These are phyloP conservation scores for Lepilemur septentrionalis DNA, from an alignment of 2,797 vertebrate species.

Conservation along the genomic window DNA sequence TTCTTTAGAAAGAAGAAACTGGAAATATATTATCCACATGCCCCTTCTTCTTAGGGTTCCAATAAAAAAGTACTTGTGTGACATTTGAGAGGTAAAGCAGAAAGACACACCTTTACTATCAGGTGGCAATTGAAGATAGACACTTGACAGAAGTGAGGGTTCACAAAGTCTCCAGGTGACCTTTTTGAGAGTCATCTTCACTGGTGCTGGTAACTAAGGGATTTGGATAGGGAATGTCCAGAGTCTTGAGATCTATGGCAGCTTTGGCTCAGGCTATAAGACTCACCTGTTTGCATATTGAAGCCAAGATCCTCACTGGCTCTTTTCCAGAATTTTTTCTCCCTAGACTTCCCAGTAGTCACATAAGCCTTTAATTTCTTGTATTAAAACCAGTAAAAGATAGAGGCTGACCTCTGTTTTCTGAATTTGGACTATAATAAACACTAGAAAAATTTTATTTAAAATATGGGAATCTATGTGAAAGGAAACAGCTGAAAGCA, in stretches of 20 bases:
- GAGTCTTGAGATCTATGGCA: background rate
- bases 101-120: background rate
- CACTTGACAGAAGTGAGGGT: background rate
- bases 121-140: background rate
- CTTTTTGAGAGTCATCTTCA: background rate
- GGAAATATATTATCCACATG: background rate
- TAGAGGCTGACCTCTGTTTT: background rate
- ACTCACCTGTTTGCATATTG: background rate
- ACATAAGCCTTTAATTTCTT: background rate
- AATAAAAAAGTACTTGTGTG: background rate
- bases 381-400: background rate
- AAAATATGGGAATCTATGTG: background rate
- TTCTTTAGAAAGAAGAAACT: background rate
- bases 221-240: background rate
- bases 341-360: background rate
- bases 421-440: background rate
- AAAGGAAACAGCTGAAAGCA: background rate
- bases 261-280: background rate
- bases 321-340: background rate
- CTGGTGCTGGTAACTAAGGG: background rate
- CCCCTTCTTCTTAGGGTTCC: background rate
- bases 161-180: background rate
- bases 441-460: background rate
- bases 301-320: background rate
- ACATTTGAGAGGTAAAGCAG: background rate